Evolutionary conservation across 1,140 invertebrate genomes (phyloP).

Genomic region (Globodera ellingtonae): DNA sequence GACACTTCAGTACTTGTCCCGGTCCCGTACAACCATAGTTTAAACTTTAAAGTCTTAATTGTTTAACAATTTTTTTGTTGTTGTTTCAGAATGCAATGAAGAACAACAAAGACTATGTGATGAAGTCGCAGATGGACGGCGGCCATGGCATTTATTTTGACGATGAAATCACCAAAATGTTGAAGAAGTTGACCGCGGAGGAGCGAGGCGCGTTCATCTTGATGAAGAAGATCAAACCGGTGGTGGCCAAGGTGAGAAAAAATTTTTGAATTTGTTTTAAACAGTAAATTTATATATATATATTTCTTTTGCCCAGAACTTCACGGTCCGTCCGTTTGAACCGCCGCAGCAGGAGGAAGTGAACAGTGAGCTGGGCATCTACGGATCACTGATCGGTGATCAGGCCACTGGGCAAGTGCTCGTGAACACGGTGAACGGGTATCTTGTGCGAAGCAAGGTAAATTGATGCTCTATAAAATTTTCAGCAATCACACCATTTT

Average conservation of each 20-base stretch:
- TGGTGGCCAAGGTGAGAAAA: conserved; percentile 51
- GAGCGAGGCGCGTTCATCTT: conserved; percentile 86
- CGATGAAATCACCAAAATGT: conserved; percentile 73
- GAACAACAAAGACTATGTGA: conserved; percentile 76
- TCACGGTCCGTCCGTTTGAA: conserved; percentile 75
- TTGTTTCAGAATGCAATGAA: background rate
- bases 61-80: background rate
- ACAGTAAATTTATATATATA: too few relatives aligned
- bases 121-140: conserved; percentile 92
- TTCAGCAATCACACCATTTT: too few relatives aligned
- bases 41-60: background rate
- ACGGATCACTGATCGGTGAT: conserved; percentile 72
- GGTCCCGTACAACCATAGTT: too few relatives aligned
- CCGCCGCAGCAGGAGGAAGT: conserved; percentile 71
- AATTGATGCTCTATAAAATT: too few relatives aligned
- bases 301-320: conserved; percentile 71
- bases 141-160: conserved; percentile 85
- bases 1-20: conserved; percentile 78
- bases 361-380: conserved; percentile 90
- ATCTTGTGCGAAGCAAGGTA: conserved; percentile 26
- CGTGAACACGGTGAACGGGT: conserved; percentile 17
- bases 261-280: background rate
- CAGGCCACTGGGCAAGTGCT: conserved; percentile 75
- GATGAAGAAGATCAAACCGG: conserved; percentile 75
- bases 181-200: conserved; percentile 72